Evolutionary conservation across 2,113 vertebrate genomes (phyloP), one percentile per base, ranked within the genome.

Genomic region (Corythoichthys haematopterus): DNA sequence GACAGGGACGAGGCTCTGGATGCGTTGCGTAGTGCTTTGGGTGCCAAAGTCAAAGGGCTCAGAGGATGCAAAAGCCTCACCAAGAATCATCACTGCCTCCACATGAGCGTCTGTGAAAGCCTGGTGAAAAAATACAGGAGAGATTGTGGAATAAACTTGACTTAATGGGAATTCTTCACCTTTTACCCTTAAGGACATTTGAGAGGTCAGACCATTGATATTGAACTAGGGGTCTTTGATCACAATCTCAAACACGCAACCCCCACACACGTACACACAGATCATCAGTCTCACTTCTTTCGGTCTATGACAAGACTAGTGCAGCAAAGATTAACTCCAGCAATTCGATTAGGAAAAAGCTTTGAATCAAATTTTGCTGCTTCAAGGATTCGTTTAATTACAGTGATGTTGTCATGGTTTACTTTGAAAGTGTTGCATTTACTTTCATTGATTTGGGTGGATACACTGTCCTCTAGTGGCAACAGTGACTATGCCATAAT

Each of bases 81-180:
- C 95, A 4, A 97, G 91, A 78, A 94, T 95, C 94, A 97, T 95
- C 75, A 95, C 95, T 0, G 94, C 94, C 46, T 95, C 93, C 11
- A 95, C 89, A 1, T 97, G 95, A 50, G 95, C 94, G 0, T 95
- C 92, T 0, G 90, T 69, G 6, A 94, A 94, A 1, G 91, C 92
- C 95, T 97, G 81, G 10, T 3, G 1, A 11, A 10, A 62, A 52
- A 55, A 6, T 35, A 0, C 0, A 72, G 3, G 28, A 20, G 16
- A 51, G 9, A 43, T 43, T 43, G 9, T 7, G 9, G 9, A 43
- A 43, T 43, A 43, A 43, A 43, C 40, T 43, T 43, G 40, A 28
- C 4, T 15, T 51, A 51, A 51, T 51, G 2, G 47, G 14, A 50
- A 50, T 50, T 50, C 13, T 50, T 50, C 13, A 15, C 47, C 47